Base-by-base conservation (phyloP, 2,888 invertebrate genomes). In the Blastobasis lacticolella region DNA sequence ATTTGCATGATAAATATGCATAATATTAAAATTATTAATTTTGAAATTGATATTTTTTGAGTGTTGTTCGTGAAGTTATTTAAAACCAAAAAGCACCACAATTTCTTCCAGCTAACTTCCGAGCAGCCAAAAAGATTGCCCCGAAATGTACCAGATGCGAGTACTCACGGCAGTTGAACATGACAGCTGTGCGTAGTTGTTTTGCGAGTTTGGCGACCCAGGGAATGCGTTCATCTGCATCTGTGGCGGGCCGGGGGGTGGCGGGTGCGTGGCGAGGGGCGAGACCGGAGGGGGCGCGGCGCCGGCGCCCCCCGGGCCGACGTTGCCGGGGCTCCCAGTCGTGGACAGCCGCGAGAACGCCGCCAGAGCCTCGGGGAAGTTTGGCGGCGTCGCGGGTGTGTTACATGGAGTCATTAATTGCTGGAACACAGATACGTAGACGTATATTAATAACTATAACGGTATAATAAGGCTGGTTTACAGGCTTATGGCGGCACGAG, bases 341-440 rank as follows among this genome's bases (percentile, higher is more conserved):
- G 96, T 94, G 37, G 95, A 95, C 89, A 97, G 90, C 73, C 96
- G 94, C 8, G 96, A 95, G 78, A 97, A 95, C 50, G 96, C 96
- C 58, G 95, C 90, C 58, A 97, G 87, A 37, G 97, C 94, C 73
- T 97, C 97, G 4, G 97, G 97, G 75, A 97, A 97, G 82, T 96
- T 97, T 40, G 97, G 97, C 47, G 97, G 97, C 48, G 97, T 97
- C 49, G 97, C 97, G 50, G 97, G 97, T 53, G 97, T 97, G 80
- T 97, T 97, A 69, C 96, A 96, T 23, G 97, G 97, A 49, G 97
- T 96, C 90, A 95, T 95, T 82, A 94, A 83, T 93, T 96, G 90
- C 79, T 89, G 78, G 63, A 86, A 73, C 7, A 5, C 23, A 23
- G 23, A 23, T 23, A 23, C 23, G 23, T 23, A 23, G 23, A 23